phyloP scores from a whole-genome alignment of 92 coral and sea anemone species.

The Montipora capitata region DNA sequence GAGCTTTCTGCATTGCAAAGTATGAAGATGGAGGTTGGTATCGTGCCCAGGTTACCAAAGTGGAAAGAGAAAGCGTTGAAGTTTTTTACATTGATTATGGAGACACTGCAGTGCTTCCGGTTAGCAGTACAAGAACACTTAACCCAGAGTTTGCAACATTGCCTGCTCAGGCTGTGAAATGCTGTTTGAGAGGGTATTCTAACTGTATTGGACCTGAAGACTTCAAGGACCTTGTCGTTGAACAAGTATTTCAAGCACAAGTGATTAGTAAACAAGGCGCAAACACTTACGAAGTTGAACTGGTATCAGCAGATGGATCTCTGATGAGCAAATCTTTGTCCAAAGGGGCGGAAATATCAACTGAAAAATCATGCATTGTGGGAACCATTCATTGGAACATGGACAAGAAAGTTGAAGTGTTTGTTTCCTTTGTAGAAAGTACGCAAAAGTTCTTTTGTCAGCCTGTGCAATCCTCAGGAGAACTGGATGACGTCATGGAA shows the following conservation, averaged over 20 bases:
- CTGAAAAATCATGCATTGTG: background rate
- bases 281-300: constrained; percentile 52
- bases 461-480: constrained; percentile 23
- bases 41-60: constrained; percentile 68
- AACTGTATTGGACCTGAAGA: constrained; percentile 28
- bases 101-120: constrained; percentile 85
- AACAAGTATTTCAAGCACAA: constrained; percentile 78
- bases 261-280: constrained; percentile 44
- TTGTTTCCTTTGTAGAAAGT: constrained; percentile 44
- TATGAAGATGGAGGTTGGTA: constrained; percentile 93
- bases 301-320: constrained; percentile 51
- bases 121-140: constrained; percentile 65
- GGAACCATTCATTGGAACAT: constrained; percentile 14
- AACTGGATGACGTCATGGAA: constrained; percentile 72
- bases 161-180: constrained; percentile 80
- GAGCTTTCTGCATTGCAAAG: constrained; percentile 70
- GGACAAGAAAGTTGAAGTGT: constrained; percentile 26
- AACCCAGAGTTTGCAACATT: constrained; percentile 64
- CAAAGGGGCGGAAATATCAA: constrained; percentile 3
- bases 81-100: constrained; percentile 96
- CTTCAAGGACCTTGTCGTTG: constrained; percentile 72
- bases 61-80: constrained; percentile 21
- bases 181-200: constrained; percentile 66
- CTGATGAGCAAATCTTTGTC: background rate
- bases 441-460: constrained; percentile 68